phyloP scores from a whole-genome alignment of 2,113 vertebrate species.

The Pholis gunnellus region DNA sequence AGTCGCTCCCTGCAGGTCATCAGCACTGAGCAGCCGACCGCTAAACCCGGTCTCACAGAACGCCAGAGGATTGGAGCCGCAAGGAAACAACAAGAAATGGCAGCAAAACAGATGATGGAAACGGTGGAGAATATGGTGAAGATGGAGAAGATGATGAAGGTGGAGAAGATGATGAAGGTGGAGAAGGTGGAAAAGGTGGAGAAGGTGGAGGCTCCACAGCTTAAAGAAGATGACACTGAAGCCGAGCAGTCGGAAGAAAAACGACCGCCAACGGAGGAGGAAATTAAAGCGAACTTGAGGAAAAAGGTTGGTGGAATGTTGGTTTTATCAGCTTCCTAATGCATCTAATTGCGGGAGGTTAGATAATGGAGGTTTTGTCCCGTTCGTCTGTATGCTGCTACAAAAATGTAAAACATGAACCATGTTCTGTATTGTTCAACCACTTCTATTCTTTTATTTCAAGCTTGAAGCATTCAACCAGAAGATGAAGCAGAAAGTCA shows the following conservation, averaged over 20 bases:
- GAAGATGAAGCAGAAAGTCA: slow-evolving; percentile 40
- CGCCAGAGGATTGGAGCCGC: no score
- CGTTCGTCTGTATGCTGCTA: no score
- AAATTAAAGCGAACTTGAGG: slow-evolving; percentile 64
- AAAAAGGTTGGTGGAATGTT: slow-evolving; percentile 56
- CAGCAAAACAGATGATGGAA: no score
- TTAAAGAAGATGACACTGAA: rapidly evolving
- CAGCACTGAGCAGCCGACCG: no score
- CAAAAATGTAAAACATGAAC: no score
- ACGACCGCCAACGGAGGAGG: slow-evolving; percentile 44
- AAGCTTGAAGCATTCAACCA: slow-evolving; percentile 70
- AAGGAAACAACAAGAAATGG: no score
- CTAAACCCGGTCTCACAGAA: no score
- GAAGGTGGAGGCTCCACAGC: background rate
- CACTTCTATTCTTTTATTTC: slow-evolving; percentile 6
- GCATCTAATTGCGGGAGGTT: background rate
- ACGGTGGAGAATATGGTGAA: no score
- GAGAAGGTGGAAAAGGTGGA: no score
- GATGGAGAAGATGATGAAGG: no score
- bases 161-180: no score
- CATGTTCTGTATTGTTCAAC: background rate
- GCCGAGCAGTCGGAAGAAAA: background rate
- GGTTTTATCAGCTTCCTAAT: background rate
- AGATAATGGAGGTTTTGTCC: background rate
- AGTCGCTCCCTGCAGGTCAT: slow-evolving; percentile 40